Evolutionary conservation across 2,888 invertebrate genomes (phyloP).

Genomic region (Tridacna gigas): DNA sequence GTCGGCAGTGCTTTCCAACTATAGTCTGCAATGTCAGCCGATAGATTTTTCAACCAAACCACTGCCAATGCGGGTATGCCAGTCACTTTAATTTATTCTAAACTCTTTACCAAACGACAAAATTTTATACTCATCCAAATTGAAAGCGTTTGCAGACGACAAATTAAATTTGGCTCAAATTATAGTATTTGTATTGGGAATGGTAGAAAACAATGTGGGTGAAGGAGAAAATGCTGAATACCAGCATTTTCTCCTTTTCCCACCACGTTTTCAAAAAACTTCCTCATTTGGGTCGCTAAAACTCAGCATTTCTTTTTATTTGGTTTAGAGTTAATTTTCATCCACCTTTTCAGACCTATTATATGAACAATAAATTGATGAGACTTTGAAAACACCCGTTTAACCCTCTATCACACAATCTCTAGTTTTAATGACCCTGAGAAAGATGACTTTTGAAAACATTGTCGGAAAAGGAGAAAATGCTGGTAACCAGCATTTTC

Average conservation of each 20-base stretch:
- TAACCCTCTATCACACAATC: too few relatives aligned
- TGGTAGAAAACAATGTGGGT: background rate
- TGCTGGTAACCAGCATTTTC: too few relatives aligned
- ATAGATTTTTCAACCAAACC: conserved; percentile 91
- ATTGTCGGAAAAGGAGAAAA: too few relatives aligned
- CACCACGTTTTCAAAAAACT: background rate
- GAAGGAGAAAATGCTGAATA: background rate
- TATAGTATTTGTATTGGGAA: too few relatives aligned
- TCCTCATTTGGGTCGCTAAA: too few relatives aligned
- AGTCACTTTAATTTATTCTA: conserved; percentile 4
- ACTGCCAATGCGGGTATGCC: conserved; percentile 92
- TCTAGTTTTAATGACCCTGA: too few relatives aligned
- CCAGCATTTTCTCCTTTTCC: background rate
- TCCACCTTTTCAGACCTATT: too few relatives aligned
- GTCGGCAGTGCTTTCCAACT: conserved; percentile 68
- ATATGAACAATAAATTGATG: too few relatives aligned
- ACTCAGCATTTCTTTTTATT: too few relatives aligned
- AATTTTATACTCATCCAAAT: background rate
- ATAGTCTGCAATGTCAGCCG: conserved; percentile 87
- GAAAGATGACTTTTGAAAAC: too few relatives aligned
- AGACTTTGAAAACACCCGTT: too few relatives aligned
- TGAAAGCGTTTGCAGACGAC: background rate
- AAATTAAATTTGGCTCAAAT: background rate
- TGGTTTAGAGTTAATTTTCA: too few relatives aligned
- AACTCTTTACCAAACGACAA: background rate